Conservation (phyloP, 2,888 invertebrate species). For the Drosophila buzzatii region DNA sequence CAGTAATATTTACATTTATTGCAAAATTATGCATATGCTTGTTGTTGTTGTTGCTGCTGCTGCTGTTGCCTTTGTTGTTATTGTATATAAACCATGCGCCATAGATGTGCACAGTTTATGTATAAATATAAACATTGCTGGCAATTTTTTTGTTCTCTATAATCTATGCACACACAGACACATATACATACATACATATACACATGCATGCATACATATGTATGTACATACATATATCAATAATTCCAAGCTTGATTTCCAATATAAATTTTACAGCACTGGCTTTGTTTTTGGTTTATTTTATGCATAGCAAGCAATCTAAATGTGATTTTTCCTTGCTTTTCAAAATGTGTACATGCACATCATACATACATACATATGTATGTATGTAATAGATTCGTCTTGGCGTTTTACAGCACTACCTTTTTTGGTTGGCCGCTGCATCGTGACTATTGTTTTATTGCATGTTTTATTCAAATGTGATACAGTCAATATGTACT, state of each 20-base stretch:
- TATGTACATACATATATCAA: background rate
- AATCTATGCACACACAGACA: slow-evolving; percentile 4
- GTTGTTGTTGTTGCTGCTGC: slow-evolving; percentile 9
- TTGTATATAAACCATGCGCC: slow-evolving; percentile 28
- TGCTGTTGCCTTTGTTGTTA: slow-evolving; percentile 3
- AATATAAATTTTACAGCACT: slow-evolving; percentile 16
- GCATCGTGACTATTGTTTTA: slow-evolving; percentile 13
- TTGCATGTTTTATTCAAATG: slow-evolving; percentile 8
- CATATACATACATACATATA: too few species aligned
- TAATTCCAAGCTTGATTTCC: background rate
- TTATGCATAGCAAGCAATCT: background rate
- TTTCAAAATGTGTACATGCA: background rate
- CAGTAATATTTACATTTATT: slow-evolving; percentile 63
- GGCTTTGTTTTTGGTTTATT: background rate
- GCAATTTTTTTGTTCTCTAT: slow-evolving; percentile 25
- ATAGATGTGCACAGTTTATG: slow-evolving; percentile 18
- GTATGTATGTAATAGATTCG: background rate
- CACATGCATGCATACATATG: background rate
- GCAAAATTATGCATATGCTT: slow-evolving; percentile 63
- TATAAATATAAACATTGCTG: slow-evolving; percentile 30
- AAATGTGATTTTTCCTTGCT: background rate
- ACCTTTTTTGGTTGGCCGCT: background rate
- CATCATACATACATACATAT: too few species aligned
- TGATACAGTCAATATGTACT: slow-evolving; percentile 7
- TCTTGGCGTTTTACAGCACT: slow-evolving; percentile 16